Evolutionary conservation across 2,113 vertebrate species (phyloP).

Genomic region (Scomber japonicus): DNA sequence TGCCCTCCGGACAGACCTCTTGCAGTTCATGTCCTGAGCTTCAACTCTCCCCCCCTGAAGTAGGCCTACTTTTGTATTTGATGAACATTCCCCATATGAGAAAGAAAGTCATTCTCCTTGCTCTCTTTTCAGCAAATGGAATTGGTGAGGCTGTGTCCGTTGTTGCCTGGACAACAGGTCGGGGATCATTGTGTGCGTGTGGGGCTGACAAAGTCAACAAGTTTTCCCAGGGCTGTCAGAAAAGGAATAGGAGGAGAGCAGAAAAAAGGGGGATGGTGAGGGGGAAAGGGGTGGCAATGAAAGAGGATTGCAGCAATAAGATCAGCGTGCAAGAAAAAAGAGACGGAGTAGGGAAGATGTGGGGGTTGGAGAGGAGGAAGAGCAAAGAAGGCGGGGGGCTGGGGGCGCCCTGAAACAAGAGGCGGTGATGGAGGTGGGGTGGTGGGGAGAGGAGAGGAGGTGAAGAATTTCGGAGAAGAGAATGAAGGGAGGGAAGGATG

Average conservation of each 20-base stretch:
- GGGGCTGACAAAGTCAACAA: constrained; percentile 73
- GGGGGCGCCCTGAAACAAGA: constrained; percentile 49
- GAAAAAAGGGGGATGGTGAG: constrained; percentile 7
- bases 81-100: constrained; percentile 64
- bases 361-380: constrained; percentile 55
- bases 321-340: constrained; percentile 43
- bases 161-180: constrained; percentile 77
- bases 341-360: constrained; percentile 30
- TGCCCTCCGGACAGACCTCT: constrained; percentile 41
- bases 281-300: constrained; percentile 39
- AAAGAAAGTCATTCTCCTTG: constrained; percentile 77
- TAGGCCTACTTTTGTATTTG: constrained; percentile 57
- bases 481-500: constrained; percentile 27
- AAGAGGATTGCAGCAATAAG: constrained; percentile 74
- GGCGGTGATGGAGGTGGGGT: constrained; percentile 33
- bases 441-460: constrained; percentile 40
- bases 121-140: constrained; percentile 70
- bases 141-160: constrained; percentile 72
- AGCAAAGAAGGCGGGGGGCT: constrained; percentile 50
- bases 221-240: constrained; percentile 85
- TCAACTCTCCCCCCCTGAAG: constrained; percentile 32
- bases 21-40: constrained; percentile 28
- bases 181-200: constrained; percentile 77
- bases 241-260: constrained; percentile 58
- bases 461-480: constrained; percentile 59